A percentile compares a stretch with the other conserved stretches of the same genome.
These are phyloP conservation scores for Aradophagus sp. DNA, from an alignment of 1,140 invertebrate genomes.

Conservation along the genomic window DNA sequence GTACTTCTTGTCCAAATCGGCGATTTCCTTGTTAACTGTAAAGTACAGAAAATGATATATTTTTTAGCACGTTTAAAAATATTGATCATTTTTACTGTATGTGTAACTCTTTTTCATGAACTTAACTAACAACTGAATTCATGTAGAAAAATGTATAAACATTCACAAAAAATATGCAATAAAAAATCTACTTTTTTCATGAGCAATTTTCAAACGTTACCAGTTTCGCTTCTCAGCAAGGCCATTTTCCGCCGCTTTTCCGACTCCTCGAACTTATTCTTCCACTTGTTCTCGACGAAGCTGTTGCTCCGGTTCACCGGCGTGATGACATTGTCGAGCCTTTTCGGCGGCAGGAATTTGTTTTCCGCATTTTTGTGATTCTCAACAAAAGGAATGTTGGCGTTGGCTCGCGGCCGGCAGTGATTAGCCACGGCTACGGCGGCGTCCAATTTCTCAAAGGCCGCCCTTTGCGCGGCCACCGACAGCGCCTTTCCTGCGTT, in stretches of 20 bases:
- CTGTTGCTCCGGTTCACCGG: constrained; percentile 65
- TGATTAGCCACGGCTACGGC: constrained; percentile 54
- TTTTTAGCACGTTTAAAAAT: constrained; percentile 8
- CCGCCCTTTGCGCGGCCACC: constrained; percentile 69
- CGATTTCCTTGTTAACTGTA: constrained; percentile 77
- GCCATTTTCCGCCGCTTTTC: constrained; percentile 80
- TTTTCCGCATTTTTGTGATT: constrained; percentile 41
- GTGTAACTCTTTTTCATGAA: too few species aligned
- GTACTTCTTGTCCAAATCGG: constrained; percentile 78
- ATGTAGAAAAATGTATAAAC: too few species aligned
- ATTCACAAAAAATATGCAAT: too few species aligned
- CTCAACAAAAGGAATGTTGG: constrained; percentile 51
- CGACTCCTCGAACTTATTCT: constrained; percentile 80
- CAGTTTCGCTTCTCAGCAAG: constrained; percentile 80
- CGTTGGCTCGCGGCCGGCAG: constrained; percentile 17
- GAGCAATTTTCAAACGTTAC: too few species aligned
- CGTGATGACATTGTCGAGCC: constrained; percentile 32
- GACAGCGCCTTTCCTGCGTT: constrained; percentile 57
- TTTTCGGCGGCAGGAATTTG: constrained; percentile 24
- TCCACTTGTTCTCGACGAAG: constrained; percentile 76
- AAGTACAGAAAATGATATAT: constrained; percentile 22
- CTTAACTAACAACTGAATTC: too few species aligned
- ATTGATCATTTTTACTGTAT: not conserved
- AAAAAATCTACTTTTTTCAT: too few species aligned
- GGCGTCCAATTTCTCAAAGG: constrained; percentile 68